Base-by-base conservation (phyloP, 2,113 vertebrate genomes). In the Calonectris borealis region DNA sequence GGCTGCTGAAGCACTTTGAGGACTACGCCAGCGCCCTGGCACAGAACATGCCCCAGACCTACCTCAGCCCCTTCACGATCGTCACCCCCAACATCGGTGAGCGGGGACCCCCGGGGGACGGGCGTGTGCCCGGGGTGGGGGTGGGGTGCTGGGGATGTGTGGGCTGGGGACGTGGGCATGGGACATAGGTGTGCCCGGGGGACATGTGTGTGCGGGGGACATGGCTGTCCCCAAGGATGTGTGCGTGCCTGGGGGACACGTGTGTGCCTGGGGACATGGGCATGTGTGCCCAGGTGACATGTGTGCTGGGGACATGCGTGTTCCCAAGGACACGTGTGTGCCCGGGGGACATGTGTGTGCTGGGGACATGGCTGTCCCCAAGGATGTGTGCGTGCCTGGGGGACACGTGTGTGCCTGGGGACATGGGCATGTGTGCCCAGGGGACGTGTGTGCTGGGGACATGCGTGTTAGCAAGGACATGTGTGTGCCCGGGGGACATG, bases 11-110 rank as follows among this genome's bases (percentile, higher is more conserved):
- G 38, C 98, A 98, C 97, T 99, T 99, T 0, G 99, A 99, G 97
- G 99, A 99, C 57, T 99, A 99, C 0, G 99, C 99, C 77, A 99
- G 98, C 48, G 98, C 98, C 3, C 98, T 99, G 97, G 99, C 99
- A 0, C 98, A 98, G 98, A 99, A 99, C 97, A 99, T 99, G 99
- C 98, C 99, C 96, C 99, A 99, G 97, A 99, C 99, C 18, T 99
- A 99, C 97, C 99, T 99, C 40, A 99, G 98, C 96, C 99, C 99
- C 89, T 99, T 99, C 98, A 99, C 99, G 93, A 99, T 99, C 51
- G 94, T 99, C 98, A 99, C 99, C 0, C 99, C 99, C 71, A 99
- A 99, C 96, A 99, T 99, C 4, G 99, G 99, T 99, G 95, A 98
- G 98, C 8, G 25, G 69, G 55, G 38, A 21, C 6, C 8, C 22